Evolutionary conservation across 2,888 invertebrate genomes (phyloP).

Genomic region (Cordilura impudica): DNA sequence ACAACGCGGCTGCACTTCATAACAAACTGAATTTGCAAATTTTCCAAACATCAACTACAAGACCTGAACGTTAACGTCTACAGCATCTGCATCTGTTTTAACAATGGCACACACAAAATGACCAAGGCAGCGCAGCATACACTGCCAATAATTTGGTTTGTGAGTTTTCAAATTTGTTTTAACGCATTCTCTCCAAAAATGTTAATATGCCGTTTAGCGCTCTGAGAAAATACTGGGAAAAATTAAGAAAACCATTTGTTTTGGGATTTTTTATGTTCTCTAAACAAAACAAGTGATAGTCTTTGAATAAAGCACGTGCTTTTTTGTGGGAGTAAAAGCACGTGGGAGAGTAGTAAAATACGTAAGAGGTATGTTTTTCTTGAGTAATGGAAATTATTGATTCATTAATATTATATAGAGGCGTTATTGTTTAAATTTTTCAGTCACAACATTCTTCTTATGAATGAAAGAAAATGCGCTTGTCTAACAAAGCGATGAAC

Average conservation of each 20-base stretch:
- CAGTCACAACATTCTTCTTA: no score
- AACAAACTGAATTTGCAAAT: conserved; percentile 73
- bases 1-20: conserved; percentile 57
- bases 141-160: neutral
- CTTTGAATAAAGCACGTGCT: neutral
- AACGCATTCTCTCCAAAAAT: conserved; percentile 29
- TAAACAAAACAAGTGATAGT: neutral
- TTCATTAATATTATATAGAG: no score
- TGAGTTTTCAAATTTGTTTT: conserved; percentile 12
- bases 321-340: neutral
- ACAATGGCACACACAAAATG: conserved; percentile 16
- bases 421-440: no score
- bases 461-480: no score
- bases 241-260: conserved; percentile 42
- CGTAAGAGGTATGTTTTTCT: no score
- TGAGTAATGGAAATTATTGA: no score
- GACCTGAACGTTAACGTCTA: conserved; percentile 58
- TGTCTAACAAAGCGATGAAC: no score
- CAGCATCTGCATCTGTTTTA: conserved; percentile 55
- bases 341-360: neutral
- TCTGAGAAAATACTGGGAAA: conserved; percentile 17
- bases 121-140: conserved; percentile 32
- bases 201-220: conserved; percentile 32
- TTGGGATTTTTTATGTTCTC: conserved; percentile 45
- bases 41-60: conserved; percentile 70